phyloP scores from a whole-genome alignment of 2,113 vertebrate genomes.

The Pimephales promelas region DNA sequence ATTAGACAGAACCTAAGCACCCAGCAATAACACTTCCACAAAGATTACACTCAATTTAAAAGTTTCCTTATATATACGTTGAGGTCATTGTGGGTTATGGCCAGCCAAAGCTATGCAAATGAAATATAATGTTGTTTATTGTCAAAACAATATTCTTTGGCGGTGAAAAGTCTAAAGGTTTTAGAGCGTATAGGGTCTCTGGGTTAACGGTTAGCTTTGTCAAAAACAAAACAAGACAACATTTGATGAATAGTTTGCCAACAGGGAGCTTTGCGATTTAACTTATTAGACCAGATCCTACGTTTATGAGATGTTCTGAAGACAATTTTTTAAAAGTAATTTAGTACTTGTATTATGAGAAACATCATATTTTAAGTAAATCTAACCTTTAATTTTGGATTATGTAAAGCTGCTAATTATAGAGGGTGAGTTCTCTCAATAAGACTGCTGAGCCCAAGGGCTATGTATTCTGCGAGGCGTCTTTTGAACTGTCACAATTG shows the following conservation, averaged over 20 bases:
- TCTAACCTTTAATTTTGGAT: constrained; percentile 42
- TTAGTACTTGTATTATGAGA: neutral
- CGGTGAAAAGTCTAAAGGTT: constrained; percentile 1
- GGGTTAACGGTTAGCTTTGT: neutral
- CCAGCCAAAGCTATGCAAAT: neutral
- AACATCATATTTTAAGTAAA: neutral
- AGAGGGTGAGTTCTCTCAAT: constrained; percentile 50
- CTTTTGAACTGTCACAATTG: constrained; percentile 74
- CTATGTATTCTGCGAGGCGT: constrained; percentile 68
- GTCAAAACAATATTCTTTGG: neutral
- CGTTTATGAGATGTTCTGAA: neutral
- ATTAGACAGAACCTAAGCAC: constrained; percentile 37
- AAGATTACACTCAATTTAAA: constrained; percentile 29
- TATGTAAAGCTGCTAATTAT: constrained; percentile 61
- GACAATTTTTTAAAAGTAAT: too few species aligned
- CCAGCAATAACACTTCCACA: constrained; percentile 33
- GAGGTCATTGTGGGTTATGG: constrained; percentile 10
- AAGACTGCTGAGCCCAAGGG: constrained; percentile 61
- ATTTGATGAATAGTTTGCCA: neutral
- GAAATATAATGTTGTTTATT: constrained; percentile 9
- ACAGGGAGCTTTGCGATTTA: neutral
- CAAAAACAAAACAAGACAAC: neutral
- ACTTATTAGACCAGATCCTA: neutral
- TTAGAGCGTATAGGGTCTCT: neutral
- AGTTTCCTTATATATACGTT: constrained; percentile 29